Base-by-base conservation (phyloP, 2,888 invertebrate genomes). In the Phlogophora meticulosa region DNA sequence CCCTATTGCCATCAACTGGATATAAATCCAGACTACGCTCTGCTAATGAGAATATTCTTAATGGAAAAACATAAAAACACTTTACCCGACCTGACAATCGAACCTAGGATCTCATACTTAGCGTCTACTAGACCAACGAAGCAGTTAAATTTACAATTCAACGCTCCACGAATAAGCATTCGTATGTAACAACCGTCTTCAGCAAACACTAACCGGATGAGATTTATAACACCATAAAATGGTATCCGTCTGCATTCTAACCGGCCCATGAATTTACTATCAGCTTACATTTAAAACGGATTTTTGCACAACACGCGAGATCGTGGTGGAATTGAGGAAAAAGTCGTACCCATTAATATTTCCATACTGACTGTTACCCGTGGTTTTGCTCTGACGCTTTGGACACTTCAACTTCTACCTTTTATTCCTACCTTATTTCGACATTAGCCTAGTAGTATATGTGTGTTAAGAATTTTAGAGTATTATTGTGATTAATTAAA, bases 181-280 rank as follows among this genome's bases (percentile, higher is more conserved):
- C 17, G 7, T n/a, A 22, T 28, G 7, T 43, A 43, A 65, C 36
- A 1, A 17, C 10, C 20, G 15, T 0, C 7, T n/a, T 17, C 15
- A 9, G 20, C 28, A 46, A 57, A 51, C 10, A 42, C 43, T 4
- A 38, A 38, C 15, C 11, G 10, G n/a, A 5, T 36, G 40, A 28
- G 52, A 76, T 57, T 34, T 76, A 49, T 17, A 10, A 7, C 9
- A 17, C 9, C 32, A 48, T 70, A 56, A 75, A 75, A 56, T 42
- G 57, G 43, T 58, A 51, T 42, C 46, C 36, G 24, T 24, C 38
- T 68, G 71, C 32, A 60, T 77, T 42, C 78, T 77, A 76, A 72
- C 78, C 20, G 28, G 51, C 1, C 42, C 71, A 77, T 71, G 72
- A 72, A 72, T 72, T 38, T 72, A 71, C 61, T 71, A 76, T 77